Percentiles rank a stretch among this genome's conserved stretches.
Evolutionary conservation across 2,888 invertebrate species (phyloP).

Genomic region (Cerceris rybyensis): DNA sequence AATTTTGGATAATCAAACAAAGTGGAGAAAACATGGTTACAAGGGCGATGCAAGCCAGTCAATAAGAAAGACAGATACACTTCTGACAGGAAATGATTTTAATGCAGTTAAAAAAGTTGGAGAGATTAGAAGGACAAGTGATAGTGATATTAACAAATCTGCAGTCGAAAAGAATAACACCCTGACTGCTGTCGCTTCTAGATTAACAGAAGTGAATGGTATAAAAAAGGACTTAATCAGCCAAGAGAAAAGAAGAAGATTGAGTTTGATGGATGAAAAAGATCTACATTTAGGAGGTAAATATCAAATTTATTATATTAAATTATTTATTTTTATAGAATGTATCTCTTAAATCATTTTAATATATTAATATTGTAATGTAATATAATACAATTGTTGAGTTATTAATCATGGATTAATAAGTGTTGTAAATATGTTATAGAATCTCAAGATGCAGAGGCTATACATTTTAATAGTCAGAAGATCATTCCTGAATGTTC

Average conservation of each 20-base stretch:
- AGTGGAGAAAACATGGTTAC: slow-evolving; percentile 78
- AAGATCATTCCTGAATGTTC: slow-evolving; percentile 66
- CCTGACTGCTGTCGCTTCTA: slow-evolving; percentile 69
- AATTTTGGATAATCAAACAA: slow-evolving; percentile 79
- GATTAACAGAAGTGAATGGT: slow-evolving; percentile 84
- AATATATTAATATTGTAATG: too few species aligned
- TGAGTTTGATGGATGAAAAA: slow-evolving; percentile 81
- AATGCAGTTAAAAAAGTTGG: slow-evolving; percentile 79
- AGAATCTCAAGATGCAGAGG: slow-evolving; percentile 81
- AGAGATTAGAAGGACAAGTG: slow-evolving; percentile 83
- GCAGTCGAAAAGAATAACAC: slow-evolving; percentile 70
- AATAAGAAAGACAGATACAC: slow-evolving; percentile 82
- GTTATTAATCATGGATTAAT: too few species aligned
- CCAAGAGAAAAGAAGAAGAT: slow-evolving; percentile 86
- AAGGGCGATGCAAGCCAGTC: slow-evolving; percentile 72
- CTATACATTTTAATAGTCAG: slow-evolving; percentile 72
- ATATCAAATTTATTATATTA: slow-evolving; percentile 17
- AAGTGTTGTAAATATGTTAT: slow-evolving; percentile 47
- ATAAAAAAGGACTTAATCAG: slow-evolving; percentile 82
- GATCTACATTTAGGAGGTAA: slow-evolving; percentile 79
- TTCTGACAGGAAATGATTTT: slow-evolving; percentile 80
- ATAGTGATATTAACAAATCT: slow-evolving; percentile 80
- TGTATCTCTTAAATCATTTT: too few species aligned
- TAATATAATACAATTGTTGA: too few species aligned
- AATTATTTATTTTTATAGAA: background rate